phyloP scores from a whole-genome alignment of 2,797 vertebrate genomes.

The Sebastes variabilis region DNA sequence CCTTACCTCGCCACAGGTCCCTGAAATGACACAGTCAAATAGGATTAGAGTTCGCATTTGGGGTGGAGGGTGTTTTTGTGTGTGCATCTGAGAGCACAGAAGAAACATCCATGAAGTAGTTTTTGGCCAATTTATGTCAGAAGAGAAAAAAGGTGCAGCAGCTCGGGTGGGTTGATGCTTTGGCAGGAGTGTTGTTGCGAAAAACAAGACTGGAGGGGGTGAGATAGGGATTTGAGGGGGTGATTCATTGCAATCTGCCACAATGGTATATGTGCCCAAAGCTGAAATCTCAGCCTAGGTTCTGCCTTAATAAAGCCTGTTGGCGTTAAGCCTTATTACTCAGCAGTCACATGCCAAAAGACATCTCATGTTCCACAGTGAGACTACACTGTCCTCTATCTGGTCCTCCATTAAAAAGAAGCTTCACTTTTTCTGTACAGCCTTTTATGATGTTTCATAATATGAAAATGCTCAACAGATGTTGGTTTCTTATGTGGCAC shows the following conservation, averaged over 20 bases:
- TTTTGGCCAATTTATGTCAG: constrained; percentile 68
- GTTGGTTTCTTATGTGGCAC: neutral
- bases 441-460: neutral
- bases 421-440: neutral
- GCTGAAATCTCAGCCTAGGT: constrained; percentile 68
- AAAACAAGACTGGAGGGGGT: constrained; percentile 69
- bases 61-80: constrained; percentile 54
- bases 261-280: constrained; percentile 68
- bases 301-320: constrained; percentile 74
- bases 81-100: constrained; percentile 42
- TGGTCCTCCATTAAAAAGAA: constrained; percentile 16
- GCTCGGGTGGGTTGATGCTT: constrained; percentile 69
- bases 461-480: constrained; percentile 4
- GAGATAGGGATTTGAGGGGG: constrained; percentile 71
- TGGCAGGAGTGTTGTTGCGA: constrained; percentile 64
- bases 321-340: constrained; percentile 71
- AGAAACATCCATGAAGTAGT: constrained; percentile 61
- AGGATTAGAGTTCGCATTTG: constrained; percentile 69
- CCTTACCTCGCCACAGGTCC: constrained; percentile 57
- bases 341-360: constrained; percentile 72
- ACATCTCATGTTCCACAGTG: constrained; percentile 52
- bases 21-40: constrained; percentile 69
- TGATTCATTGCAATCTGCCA: constrained; percentile 79
- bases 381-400: constrained; percentile 33
- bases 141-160: constrained; percentile 65